Conservation (phyloP, 2,113 vertebrate species). For the Scatophagus argus region DNA sequence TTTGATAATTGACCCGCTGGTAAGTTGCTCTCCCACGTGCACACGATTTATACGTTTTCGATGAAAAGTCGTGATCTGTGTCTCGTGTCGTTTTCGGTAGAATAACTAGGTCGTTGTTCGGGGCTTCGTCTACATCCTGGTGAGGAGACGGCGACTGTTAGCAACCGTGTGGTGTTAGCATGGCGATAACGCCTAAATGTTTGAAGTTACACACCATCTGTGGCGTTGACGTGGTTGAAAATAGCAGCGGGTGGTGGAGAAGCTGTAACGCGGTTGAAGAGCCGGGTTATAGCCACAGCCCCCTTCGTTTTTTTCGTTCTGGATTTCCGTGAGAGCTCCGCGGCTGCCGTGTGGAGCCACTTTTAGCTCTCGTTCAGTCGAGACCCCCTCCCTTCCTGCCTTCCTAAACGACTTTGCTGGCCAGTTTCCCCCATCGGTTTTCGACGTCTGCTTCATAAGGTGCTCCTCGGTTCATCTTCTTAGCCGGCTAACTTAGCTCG, state of each 20-base stretch:
- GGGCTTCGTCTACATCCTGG: conserved; percentile 61
- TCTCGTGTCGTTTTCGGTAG: fast-evolving
- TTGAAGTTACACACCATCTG: fast-evolving
- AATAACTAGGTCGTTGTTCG: conserved; percentile 1
- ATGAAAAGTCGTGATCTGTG: too few relatives aligned
- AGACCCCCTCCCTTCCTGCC: conserved; percentile 35
- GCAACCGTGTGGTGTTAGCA: conserved; percentile 6
- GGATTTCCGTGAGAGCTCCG: conserved; percentile 31
- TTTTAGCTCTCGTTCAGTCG: conserved; percentile 33
- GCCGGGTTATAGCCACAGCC: neutral
- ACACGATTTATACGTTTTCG: fast-evolving
- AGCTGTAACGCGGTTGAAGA: fast-evolving
- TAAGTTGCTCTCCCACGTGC: conserved; percentile 32
- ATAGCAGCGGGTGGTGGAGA: fast-evolving
- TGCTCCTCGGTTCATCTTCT: fast-evolving
- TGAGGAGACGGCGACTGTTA: neutral
- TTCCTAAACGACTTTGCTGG: neutral
- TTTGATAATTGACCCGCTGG: conserved; percentile 70
- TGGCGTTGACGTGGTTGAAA: fast-evolving
- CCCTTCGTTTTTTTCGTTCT: neutral
- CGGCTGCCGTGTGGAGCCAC: conserved; percentile 25
- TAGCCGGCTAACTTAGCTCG: neutral
- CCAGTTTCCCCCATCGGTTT: neutral
- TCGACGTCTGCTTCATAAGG: fast-evolving
- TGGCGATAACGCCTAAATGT: fast-evolving